phyloP scores from a whole-genome alignment of 2,797 vertebrate genomes.

The Tiaroga cobitis region DNA sequence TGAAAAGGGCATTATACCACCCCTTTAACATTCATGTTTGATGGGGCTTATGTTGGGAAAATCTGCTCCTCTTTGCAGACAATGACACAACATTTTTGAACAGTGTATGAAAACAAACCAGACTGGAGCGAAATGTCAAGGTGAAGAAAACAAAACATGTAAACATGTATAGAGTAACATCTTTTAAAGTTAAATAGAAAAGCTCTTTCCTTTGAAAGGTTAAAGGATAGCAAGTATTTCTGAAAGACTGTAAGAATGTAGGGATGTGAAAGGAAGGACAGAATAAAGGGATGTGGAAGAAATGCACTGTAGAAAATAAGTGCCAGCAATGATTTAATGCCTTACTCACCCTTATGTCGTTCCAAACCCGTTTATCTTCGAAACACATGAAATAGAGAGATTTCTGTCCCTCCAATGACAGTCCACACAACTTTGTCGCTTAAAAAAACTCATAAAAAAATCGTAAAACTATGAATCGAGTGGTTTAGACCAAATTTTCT shows the following conservation, averaged over 20 bases:
- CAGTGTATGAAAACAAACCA: not conserved
- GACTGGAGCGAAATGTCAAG: not conserved
- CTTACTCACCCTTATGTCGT: not conserved
- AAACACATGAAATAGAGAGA: not conserved
- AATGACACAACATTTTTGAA: not conserved
- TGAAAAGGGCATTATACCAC: no score
- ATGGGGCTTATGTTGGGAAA: not conserved
- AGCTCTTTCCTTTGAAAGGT: slow-evolving; percentile 13
- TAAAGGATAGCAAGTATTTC: slow-evolving; percentile 1
- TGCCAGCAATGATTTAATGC: not conserved
- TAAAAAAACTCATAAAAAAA: not conserved
- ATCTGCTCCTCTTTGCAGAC: not conserved
- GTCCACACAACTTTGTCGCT: not conserved
- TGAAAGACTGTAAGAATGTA: not conserved
- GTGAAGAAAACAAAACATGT: not conserved
- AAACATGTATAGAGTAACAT: not conserved
- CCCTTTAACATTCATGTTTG: not conserved
- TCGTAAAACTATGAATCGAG: not conserved
- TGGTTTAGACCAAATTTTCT: not conserved
- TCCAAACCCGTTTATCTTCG: not conserved
- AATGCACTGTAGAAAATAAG: not conserved
- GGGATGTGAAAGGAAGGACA: not conserved
- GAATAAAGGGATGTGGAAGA: not conserved
- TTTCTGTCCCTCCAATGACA: not conserved
- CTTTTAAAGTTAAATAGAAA: not conserved